Evolutionary conservation across 2,888 invertebrate genomes (phyloP).

Genomic region (Eristalis intricaria): DNA sequence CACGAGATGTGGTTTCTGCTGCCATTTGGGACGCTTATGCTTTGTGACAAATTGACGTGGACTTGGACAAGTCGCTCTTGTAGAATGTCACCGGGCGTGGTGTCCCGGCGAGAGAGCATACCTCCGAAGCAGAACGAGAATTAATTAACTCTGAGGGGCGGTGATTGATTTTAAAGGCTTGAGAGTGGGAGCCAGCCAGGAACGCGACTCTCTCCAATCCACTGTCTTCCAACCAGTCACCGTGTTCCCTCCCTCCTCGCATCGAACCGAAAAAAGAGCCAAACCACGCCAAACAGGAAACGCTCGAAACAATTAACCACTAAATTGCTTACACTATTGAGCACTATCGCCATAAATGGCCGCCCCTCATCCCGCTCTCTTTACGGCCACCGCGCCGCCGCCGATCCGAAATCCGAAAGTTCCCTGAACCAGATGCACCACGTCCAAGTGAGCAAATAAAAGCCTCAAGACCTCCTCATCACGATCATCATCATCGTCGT

Average conservation of each 20-base stretch:
- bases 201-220: no score
- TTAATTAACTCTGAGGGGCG: neutral
- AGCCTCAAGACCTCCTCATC: neutral
- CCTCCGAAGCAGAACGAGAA: neutral
- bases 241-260: neutral
- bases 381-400: no score
- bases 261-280: neutral
- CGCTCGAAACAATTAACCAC: slow-evolving; percentile 27
- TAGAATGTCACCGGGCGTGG: neutral
- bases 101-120: neutral
- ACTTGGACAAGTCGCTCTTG: neutral
- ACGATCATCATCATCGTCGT: neutral
- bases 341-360: slow-evolving; percentile 2
- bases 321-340: slow-evolving; percentile 28
- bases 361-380: neutral
- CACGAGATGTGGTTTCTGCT: slow-evolving; percentile 22
- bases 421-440: slow-evolving; percentile 8
- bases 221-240: no score
- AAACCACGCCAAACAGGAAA: neutral
- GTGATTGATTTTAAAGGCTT: neutral
- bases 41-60: slow-evolving; percentile 23
- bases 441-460: slow-evolving; percentile 3
- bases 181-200: no score
- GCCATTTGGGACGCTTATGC: neutral
- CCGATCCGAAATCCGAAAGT: slow-evolving; percentile 14